phyloP scores from a whole-genome alignment of 2,113 vertebrate genomes.

The Tyrannus savana region DNA sequence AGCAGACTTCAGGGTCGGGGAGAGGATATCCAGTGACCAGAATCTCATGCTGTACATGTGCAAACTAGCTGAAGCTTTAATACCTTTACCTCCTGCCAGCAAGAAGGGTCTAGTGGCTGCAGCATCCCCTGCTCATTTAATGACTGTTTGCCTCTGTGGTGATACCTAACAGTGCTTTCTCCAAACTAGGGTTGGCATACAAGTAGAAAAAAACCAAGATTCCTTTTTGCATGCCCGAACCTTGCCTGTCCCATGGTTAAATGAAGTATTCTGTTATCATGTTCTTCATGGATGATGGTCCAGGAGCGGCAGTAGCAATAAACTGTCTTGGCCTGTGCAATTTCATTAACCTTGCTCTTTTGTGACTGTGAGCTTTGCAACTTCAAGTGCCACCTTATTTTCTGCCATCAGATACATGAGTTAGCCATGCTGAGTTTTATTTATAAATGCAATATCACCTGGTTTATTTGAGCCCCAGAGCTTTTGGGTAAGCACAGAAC shows the following conservation, averaged over 20 bases:
- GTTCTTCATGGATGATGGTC: neutral
- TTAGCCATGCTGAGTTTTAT: neutral
- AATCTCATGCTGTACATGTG: fast-evolving
- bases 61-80: neutral
- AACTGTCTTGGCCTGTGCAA: neutral
- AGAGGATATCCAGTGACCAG: neutral
- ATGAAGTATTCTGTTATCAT: neutral
- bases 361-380: neutral
- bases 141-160: neutral
- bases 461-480: neutral
- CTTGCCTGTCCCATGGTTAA: neutral
- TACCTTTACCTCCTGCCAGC: neutral
- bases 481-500: neutral
- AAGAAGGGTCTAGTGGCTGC: neutral
- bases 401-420: neutral
- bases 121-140: neutral
- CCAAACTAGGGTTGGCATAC: neutral
- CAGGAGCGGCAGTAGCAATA: neutral
- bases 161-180: neutral
- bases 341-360: constrained; percentile 28
- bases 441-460: neutral
- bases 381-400: neutral
- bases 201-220: neutral
- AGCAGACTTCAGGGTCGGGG: neutral
- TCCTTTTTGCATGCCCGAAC: neutral